These are phyloP conservation scores for Dasysyrphus tricinctus DNA, from an alignment of 2,888 invertebrate species.

Conservation along the genomic window DNA sequence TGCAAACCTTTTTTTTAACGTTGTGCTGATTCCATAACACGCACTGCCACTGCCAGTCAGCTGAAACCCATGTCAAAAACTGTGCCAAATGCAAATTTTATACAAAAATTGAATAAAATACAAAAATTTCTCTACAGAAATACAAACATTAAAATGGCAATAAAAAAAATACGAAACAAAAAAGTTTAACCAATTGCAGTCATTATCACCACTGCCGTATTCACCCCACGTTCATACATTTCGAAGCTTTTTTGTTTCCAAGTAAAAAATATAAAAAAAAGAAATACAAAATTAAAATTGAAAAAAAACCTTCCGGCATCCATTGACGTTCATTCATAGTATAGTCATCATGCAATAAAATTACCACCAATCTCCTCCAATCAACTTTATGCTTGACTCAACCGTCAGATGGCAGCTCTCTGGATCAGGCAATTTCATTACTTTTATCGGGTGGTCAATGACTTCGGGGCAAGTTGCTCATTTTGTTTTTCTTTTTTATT, in stretches of 20 bases:
- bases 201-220: constrained; percentile 56
- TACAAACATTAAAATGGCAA: constrained; percentile 10
- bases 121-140: constrained; percentile 19
- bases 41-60: neutral
- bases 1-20: constrained; percentile 1
- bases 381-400: constrained; percentile 39
- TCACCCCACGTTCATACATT: constrained; percentile 35
- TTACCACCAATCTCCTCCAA: constrained; percentile 57
- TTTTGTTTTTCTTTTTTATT: constrained; percentile 20
- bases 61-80: constrained; percentile 38
- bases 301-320: constrained; percentile 53
- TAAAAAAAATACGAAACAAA: constrained; percentile 6
- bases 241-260: constrained; percentile 23
- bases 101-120: neutral
- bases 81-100: constrained; percentile 65
- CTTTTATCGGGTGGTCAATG: constrained; percentile 69
- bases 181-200: constrained; percentile 57
- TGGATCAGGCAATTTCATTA: constrained; percentile 68
- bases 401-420: constrained; percentile 59
- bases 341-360: constrained; percentile 38
- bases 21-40: constrained; percentile 1
- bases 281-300: neutral
- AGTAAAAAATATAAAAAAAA: neutral
- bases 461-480: constrained; percentile 55
- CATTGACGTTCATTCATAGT: neutral